Evolutionary conservation across 2,797 vertebrate species (phyloP), one percentile per base, ranked within the genome.

Genomic region (Bovichtus diacanthus): DNA sequence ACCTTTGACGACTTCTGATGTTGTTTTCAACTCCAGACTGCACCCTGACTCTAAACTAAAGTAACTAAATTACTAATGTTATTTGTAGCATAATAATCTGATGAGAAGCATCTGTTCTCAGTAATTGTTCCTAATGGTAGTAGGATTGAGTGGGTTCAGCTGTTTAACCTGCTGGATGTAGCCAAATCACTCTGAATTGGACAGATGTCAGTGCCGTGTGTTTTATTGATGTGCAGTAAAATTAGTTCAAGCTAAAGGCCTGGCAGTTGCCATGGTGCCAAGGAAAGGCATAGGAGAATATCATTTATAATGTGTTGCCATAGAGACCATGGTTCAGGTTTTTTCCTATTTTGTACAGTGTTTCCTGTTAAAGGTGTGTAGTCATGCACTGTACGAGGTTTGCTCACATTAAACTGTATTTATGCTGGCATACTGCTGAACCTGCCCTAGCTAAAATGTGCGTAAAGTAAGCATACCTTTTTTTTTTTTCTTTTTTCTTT

Each of bases 261-360:
- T 53, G 78, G 74, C 86, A 80, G 94, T 95, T 95, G 87, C 94
- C 81, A 94, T 93, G 92, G 93, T 90, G 90, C 86, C 85, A 71
- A 90, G 83, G 83, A 88, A 83, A 91, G 73, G 69, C 77, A 85
- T 74, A 67, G 78, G 86, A 76, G 71, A 92, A 90, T 86, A 93
- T 93, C 7, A 93, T 93, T 93, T 93, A 90, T 92, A 88, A 88
- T 81, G 78, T 44, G 90, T 95, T 92, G 60, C 91, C 90, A 92
- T 94, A 88, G 94, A 83, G 93, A 94, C 94, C 66, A 5, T 49
- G 61, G 44, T 77, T 81, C 61, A 59, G 69, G 55, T 76, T 88
- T 81, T 83, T 36, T 34, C 65, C n/a, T 49, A 44, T 81, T 81
- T 69, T 69, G 70, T 77, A 82, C 70, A 68, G n/a, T 70, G 31